Evolutionary conservation across 2,888 invertebrate genomes (phyloP), one percentile per base, ranked within the genome.

Genomic region (Sarcophaga subvicina): DNA sequence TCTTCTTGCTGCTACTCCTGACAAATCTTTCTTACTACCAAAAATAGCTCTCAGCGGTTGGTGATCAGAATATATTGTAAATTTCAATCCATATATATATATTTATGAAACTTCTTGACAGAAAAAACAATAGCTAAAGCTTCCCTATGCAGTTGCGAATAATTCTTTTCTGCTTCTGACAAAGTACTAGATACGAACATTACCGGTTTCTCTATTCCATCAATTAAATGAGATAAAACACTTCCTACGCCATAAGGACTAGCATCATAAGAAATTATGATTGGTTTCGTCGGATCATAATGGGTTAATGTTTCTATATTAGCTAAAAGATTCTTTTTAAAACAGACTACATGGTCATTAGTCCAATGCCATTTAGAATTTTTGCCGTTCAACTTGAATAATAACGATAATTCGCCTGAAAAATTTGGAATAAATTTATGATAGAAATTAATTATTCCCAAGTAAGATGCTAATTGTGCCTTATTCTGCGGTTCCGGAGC

Each of bases 341-440:
- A 20, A 70, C 83, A 85, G 22, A 22, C 45, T 14, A 62, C n/a
- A 60, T 83, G 81, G 22, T 63, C 8, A 12, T 17, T 37, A 10
- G n/a, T 64, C 86, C 81, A 88, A 3, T 37, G 8, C 87, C 87
- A 87, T 10, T 6, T 27, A 25, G 54, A 25, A 64, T 82, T 86
- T 14, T 75, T 64, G 27, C 73, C 49, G 14, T 49, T 78, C n/a
- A 87, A 60, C 1, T 86, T 60, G 69, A 86, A 80, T 45, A 88
- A 79, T 14, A 20, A 37, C 1, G 71, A 22, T 25, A 88, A 63
- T 17, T 84, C 64, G 10, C 64, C 27, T 10, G 87, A 86, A 47
- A 88, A 70, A 72, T 83, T 88, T n/a, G 71, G 79, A 79, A 88
- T 81, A 59, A 80, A 88, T 20, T 85, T 75, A 20, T 82, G 79